Base-by-base conservation (phyloP, 2,113 vertebrate genomes). In the Centrocercus urophasianus region DNA sequence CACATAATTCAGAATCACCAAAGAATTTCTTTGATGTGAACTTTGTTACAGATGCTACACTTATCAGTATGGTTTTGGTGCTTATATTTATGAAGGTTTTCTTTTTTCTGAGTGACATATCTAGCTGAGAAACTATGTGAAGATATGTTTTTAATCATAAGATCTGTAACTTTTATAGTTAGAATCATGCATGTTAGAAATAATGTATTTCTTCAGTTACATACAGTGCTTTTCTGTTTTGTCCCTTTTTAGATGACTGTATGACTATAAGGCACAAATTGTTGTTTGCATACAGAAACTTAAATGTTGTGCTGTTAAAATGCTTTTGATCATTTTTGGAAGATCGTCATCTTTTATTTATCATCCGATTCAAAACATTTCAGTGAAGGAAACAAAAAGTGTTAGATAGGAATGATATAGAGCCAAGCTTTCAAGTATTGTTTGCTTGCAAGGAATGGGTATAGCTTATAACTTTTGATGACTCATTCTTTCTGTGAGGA, bases 331-430 rank as follows among this genome's bases (percentile, higher is more conserved):
- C 1, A 72, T 75, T 90, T 97, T 64, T 93, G 82, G 83, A 89
- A 83, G 86, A 75, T 61, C 86, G 59, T 86, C 57, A 81, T 94
- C 59, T 89, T 95, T 85, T 90, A 79, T 96, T 59, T 81, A 75
- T 83, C 59, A 32, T 27, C 30, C 50, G 5, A 48, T 75, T 72
- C 50, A 78, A 79, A 40, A 67, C 57, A 56, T 7, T 47, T 52
- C 50, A 74, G 40, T 18, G 14, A 19, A 42, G 54, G 25, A 61
- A 73, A 64, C 73, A 64, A 80, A 83, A 75, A 84, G 56, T 36
- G 30, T 78, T 83, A 48, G 72, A 52, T 65, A 82, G 84, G 47
- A 95, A 66, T 30, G 82, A 54, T 87, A 67, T 56, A 87, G 94
- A 92, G 19, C n/a, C 74, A 86, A 89, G 63, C 92, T 79, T 88